phyloP scores from a whole-genome alignment of 2,888 invertebrate species.

The Deladenus siricidicola region DNA sequence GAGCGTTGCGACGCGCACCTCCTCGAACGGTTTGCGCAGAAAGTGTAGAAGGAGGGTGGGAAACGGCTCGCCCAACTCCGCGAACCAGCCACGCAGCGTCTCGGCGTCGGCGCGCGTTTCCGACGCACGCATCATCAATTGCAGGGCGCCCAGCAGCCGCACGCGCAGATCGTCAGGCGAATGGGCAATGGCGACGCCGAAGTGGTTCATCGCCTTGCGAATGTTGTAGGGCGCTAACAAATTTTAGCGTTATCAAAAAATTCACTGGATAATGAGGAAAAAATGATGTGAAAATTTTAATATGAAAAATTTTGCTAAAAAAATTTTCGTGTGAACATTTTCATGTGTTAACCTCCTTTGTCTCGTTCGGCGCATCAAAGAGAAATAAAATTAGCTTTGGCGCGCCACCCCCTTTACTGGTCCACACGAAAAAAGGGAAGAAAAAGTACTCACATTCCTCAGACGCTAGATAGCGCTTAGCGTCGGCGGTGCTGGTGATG shows the following conservation, averaged over 20 bases:
- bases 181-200: constrained; percentile 15
- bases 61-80: constrained; percentile 16
- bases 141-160: background rate
- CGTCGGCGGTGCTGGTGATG: constrained; percentile 13
- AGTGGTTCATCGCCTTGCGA: constrained; percentile 16
- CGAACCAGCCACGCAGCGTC: constrained; percentile 15
- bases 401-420: too few species aligned
- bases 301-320: constrained; percentile 4
- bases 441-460: constrained; percentile 1
- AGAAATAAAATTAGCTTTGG: too few species aligned
- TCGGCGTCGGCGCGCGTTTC: background rate
- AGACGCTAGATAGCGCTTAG: constrained; percentile 6
- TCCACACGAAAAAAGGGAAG: too few species aligned
- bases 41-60: constrained; percentile 11
- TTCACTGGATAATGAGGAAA: background rate
- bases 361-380: too few species aligned
- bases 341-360: too few species aligned
- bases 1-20: constrained; percentile 13
- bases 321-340: too few species aligned
- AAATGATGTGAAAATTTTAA: background rate
- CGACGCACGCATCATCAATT: background rate
- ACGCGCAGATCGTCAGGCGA: constrained; percentile 8
- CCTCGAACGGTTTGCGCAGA: constrained; percentile 11
- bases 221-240: constrained; percentile 12
- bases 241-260: too few species aligned